Conservation (phyloP, 2,888 invertebrate species). For the Graphium colonna region DNA sequence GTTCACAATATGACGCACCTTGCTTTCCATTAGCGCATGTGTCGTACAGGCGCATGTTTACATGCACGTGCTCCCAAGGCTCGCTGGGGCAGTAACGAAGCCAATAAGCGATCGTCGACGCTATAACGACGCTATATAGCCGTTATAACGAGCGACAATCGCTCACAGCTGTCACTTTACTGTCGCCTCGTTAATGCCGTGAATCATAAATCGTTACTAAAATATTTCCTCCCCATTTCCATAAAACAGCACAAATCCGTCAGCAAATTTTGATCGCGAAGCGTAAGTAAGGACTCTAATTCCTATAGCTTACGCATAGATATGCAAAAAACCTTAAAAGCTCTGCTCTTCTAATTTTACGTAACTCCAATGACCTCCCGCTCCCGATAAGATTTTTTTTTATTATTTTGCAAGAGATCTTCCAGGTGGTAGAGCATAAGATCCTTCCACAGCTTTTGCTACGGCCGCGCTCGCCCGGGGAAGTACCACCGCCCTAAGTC, state of each 20-base stretch:
- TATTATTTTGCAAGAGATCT: too few relatives aligned
- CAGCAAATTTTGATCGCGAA: not conserved
- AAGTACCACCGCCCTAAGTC: too few relatives aligned
- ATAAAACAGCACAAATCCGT: not conserved
- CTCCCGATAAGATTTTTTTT: not conserved
- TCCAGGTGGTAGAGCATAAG: too few relatives aligned
- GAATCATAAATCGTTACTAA: not conserved
- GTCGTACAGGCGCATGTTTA: not conserved
- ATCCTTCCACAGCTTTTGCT: too few relatives aligned
- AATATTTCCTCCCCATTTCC: not conserved
- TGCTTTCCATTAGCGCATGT: not conserved
- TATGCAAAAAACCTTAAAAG: too few relatives aligned
- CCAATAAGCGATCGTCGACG: constrained; percentile 1
- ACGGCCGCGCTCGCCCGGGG: too few relatives aligned
- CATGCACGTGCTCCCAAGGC: not conserved
- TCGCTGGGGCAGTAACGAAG: constrained; percentile 2
- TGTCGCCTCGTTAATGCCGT: constrained; percentile 12
- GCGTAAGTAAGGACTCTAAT: not conserved
- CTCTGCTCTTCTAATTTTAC: not conserved
- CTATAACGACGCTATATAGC: constrained; percentile 8
- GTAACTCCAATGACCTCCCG: not conserved
- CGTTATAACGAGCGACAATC: constrained; percentile 19
- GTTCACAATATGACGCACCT: not conserved
- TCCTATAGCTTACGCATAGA: too few relatives aligned
- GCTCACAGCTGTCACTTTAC: constrained; percentile 16